Evolutionary conservation across 2,888 invertebrate species (phyloP).

Genomic region (Strigamia maritima): DNA sequence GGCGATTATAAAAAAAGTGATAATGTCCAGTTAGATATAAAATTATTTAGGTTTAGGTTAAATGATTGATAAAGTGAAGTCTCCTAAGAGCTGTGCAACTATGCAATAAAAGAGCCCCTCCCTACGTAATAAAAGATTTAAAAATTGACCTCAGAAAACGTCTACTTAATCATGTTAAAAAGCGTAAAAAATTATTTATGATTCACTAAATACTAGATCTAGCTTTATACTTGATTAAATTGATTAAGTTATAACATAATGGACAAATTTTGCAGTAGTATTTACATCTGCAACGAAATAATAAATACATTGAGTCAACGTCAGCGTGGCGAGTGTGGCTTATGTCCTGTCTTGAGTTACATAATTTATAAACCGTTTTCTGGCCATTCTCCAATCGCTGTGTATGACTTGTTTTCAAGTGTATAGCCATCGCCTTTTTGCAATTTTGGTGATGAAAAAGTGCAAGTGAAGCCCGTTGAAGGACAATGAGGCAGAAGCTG

Average conservation of each 20-base stretch:
- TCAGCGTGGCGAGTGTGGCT: background rate
- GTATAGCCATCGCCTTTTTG: background rate
- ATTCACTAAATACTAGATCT: background rate
- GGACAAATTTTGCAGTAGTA: background rate
- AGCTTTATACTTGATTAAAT: background rate
- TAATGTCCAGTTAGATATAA: too few relatives aligned
- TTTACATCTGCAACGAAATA: background rate
- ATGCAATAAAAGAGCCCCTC: background rate
- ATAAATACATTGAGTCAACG: background rate
- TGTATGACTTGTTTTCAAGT: background rate
- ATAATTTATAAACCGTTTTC: slow-evolving; percentile 13
- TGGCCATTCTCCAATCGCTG: slow-evolving; percentile 18
- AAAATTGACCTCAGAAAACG: background rate
- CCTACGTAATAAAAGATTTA: background rate
- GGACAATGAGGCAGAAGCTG: slow-evolving; percentile 12
- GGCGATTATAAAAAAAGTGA: too few relatives aligned
- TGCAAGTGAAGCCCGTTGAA: background rate
- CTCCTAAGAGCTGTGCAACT: background rate
- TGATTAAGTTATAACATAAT: background rate
- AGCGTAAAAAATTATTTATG: background rate
- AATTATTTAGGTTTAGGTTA: background rate
- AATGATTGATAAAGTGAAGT: background rate
- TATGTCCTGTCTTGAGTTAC: background rate
- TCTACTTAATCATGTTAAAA: background rate
- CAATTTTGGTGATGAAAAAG: background rate